Conservation (phyloP, 2,797 vertebrate genomes). For the Enteromius paludinosus region DNA sequence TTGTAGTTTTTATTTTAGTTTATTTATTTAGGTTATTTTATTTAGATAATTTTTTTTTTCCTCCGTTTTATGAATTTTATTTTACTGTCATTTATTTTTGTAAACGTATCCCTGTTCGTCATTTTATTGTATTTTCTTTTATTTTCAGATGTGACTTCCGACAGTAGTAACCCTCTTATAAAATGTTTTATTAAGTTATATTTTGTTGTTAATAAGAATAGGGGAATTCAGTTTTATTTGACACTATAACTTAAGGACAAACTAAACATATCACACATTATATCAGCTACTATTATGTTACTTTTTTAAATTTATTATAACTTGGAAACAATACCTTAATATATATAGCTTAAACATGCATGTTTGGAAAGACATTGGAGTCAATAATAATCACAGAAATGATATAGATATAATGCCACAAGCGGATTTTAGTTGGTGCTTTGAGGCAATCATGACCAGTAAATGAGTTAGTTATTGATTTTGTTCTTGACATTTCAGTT, state of each 20-base stretch:
- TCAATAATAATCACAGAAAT: neutral
- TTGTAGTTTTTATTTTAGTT: no score
- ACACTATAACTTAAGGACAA: neutral
- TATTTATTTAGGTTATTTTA: no score
- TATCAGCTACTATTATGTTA: neutral
- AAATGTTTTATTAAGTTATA: neutral
- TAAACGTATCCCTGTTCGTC: neutral
- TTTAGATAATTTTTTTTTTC: no score
- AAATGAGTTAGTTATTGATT: neutral
- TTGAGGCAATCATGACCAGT: constrained; percentile 1
- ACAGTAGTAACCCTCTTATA: neutral
- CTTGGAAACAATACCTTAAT: neutral
- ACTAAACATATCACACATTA: neutral
- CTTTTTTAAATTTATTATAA: neutral
- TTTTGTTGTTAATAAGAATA: neutral
- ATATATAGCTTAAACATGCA: neutral
- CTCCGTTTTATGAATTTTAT: no score
- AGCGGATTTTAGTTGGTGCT: neutral
- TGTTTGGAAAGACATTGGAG: neutral
- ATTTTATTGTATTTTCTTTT: neutral
- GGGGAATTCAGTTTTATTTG: neutral
- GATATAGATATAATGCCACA: neutral
- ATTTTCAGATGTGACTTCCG: neutral
- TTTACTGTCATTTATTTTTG: no score
- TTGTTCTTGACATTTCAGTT: constrained; percentile 30